Evolutionary conservation across 2,113 vertebrate genomes (phyloP).

Genomic region (Raja brachyura): DNA sequence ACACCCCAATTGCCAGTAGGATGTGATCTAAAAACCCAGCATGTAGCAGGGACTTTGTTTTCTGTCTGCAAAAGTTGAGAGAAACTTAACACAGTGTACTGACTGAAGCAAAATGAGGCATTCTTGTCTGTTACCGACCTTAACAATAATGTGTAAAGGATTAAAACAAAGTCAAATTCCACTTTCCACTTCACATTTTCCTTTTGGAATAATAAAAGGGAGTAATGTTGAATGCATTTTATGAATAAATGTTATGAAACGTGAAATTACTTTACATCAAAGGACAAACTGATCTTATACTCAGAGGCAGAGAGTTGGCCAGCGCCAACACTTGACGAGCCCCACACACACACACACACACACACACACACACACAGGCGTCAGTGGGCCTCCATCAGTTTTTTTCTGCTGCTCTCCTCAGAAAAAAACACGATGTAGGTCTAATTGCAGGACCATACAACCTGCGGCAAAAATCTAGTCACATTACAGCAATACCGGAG

Average conservation of each 20-base stretch:
- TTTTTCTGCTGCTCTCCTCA: not conserved
- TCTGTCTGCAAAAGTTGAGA: not conserved
- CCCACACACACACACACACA: no score
- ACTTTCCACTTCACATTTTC: not conserved
- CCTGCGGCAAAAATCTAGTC: not conserved
- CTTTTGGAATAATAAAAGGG: not conserved
- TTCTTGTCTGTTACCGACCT: not conserved
- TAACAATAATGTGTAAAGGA: not conserved
- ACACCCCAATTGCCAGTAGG: not conserved
- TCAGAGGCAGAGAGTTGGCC: not conserved
- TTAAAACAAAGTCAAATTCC: not conserved
- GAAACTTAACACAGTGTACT: not conserved
- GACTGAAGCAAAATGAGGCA: not conserved
- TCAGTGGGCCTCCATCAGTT: not conserved
- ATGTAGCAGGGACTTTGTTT: not conserved
- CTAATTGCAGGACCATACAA: not conserved
- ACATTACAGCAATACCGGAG: not conserved
- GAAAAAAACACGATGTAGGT: not conserved
- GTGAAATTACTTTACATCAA: not conserved
- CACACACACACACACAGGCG: not conserved
- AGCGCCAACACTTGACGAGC: no score
- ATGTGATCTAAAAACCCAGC: not conserved
- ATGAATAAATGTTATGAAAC: no score
- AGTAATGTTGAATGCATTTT: not conserved
- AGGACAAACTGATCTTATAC: not conserved